These are phyloP conservation scores for Alentia gelatinosa DNA, from an alignment of 2,888 invertebrate genomes.

Conservation along the genomic window DNA sequence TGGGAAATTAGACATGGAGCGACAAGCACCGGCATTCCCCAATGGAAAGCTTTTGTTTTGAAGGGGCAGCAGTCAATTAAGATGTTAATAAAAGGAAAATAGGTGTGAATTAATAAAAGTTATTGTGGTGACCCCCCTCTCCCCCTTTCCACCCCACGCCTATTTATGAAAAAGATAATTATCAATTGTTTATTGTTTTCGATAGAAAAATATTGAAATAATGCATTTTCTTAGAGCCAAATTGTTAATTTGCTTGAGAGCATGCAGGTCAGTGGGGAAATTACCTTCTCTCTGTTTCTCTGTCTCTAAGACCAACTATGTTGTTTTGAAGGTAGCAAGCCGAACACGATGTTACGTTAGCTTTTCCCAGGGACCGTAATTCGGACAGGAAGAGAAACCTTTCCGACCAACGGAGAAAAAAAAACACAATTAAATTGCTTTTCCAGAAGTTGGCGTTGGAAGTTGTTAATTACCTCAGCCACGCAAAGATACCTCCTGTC, in stretches of 20 bases:
- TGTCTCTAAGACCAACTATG: not conserved
- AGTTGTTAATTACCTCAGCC: constrained; percentile 32
- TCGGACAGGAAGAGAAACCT: not conserved
- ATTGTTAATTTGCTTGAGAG: not conserved
- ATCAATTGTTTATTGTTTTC: not conserved
- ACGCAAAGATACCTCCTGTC: constrained; percentile 16
- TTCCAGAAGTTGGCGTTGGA: constrained; percentile 36
- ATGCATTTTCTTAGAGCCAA: not conserved
- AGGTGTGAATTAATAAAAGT: not conserved
- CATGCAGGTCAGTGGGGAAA: not conserved
- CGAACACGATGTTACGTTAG: not conserved
- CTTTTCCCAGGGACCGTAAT: not conserved
- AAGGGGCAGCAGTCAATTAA: not conserved
- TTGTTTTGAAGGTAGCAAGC: not conserved
- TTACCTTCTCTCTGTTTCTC: too few species aligned
- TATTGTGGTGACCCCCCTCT: not conserved
- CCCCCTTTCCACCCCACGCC: too few species aligned
- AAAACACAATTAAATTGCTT: constrained; percentile 37
- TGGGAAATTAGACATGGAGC: not conserved
- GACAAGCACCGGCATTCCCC: not conserved
- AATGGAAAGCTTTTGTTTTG: not conserved
- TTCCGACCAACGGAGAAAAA: not conserved
- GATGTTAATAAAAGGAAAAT: not conserved
- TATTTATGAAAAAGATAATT: not conserved
- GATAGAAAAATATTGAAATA: not conserved